Percentiles rank a stretch among this genome's conserved stretches.
Conservation (phyloP, 2,113 vertebrate genomes). For the Falco punctatus region DNA sequence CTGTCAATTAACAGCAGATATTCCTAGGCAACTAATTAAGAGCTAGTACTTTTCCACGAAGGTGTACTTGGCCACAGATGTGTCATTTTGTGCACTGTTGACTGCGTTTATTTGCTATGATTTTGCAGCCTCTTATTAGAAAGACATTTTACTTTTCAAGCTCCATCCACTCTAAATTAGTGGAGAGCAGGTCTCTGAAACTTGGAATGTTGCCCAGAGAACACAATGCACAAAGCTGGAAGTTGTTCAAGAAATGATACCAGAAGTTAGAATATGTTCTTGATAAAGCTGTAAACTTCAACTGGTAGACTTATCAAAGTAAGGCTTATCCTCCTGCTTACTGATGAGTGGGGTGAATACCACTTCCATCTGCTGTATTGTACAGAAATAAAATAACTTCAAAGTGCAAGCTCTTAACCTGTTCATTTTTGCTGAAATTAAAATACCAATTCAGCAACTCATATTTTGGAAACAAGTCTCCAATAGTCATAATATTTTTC, state of each 20-base stretch:
- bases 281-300: constrained; percentile 32
- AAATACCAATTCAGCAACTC: not conserved
- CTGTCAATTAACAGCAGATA: not conserved
- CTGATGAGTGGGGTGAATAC: not conserved
- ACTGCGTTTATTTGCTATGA: not conserved
- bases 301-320: not conserved
- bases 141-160: not conserved
- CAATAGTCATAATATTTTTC: constrained; percentile 20
- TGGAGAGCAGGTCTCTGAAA: not conserved
- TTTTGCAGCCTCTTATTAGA: not conserved
- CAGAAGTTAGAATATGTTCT: not conserved
- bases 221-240: not conserved
- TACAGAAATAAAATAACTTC: not conserved
- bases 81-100: not conserved
- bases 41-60: not conserved
- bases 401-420: not conserved
- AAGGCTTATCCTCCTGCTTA: not conserved
- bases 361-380: not conserved
- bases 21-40: not conserved
- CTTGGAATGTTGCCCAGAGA: not conserved
- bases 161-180: not conserved
- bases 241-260: not conserved
- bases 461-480: constrained; percentile 3
- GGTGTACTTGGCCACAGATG: not conserved
- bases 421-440: not conserved